Percentiles rank a stretch among this genome's conserved stretches.
Evolutionary conservation across 1,140 invertebrate species (phyloP).

Genomic region (Amyelois transitella): DNA sequence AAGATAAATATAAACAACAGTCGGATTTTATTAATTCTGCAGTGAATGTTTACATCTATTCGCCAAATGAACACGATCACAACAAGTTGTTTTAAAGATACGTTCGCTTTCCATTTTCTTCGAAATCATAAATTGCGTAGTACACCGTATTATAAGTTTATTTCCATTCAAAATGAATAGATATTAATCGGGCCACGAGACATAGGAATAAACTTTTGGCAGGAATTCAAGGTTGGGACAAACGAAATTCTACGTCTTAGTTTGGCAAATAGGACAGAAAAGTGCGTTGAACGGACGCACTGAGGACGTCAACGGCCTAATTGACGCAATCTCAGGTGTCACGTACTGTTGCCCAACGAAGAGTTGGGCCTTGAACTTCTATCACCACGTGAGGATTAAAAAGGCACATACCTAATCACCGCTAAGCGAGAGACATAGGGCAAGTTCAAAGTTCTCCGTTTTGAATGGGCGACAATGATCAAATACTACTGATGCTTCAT

Average conservation of each 20-base stretch:
- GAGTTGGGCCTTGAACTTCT: not conserved
- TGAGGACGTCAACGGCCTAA: slow-evolving; percentile 42
- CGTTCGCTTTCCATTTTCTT: not conserved
- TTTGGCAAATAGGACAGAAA: slow-evolving; percentile 60
- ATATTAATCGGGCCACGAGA: slow-evolving; percentile 49
- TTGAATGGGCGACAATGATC: too few species aligned
- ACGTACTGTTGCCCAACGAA: slow-evolving; percentile 1
- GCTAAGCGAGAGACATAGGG: too few species aligned
- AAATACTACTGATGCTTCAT: too few species aligned
- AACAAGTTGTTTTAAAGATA: not conserved
- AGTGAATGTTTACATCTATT: too few species aligned
- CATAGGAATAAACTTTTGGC: slow-evolving; percentile 51
- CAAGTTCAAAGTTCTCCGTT: too few species aligned
- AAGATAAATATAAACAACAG: too few species aligned
- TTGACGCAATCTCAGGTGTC: slow-evolving; percentile 40
- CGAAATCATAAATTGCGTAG: not conserved
- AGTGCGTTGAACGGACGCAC: slow-evolving; percentile 44
- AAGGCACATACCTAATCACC: not conserved
- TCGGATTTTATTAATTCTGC: too few species aligned
- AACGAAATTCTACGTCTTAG: slow-evolving; percentile 61
- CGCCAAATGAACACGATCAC: not conserved
- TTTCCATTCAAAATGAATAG: slow-evolving; percentile 45
- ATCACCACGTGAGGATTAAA: not conserved
- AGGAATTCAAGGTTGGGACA: slow-evolving; percentile 53
- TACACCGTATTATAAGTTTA: slow-evolving; percentile 21